A percentile compares a stretch with the other conserved stretches of the same genome.
These are phyloP conservation scores for Riptortus pedestris DNA, from an alignment of 1,140 invertebrate species.

Conservation along the genomic window DNA sequence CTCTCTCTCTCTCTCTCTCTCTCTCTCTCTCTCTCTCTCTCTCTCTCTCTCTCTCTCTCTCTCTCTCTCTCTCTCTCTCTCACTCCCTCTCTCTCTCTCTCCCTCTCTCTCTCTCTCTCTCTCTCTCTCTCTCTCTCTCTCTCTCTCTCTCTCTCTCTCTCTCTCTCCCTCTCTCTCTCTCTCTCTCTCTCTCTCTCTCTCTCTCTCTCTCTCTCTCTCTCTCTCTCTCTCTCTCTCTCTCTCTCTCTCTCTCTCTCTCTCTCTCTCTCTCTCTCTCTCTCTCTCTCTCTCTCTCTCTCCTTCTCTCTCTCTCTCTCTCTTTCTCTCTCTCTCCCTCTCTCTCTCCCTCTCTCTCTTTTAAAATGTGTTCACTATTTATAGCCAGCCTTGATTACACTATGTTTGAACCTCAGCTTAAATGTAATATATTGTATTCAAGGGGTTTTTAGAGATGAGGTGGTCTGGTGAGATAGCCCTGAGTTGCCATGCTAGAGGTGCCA, in stretches of 20 bases:
- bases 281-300: slow-evolving; percentile 13
- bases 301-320: neutral
- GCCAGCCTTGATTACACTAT: no score
- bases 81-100: neutral
- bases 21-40: neutral
- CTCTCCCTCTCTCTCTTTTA: no score
- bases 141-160: neutral
- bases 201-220: neutral
- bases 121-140: slow-evolving; percentile 12
- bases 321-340: neutral
- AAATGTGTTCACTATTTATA: no score
- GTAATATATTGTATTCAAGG: no score
- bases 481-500: no score
- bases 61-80: neutral
- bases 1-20: slow-evolving; percentile 3
- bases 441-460: no score
- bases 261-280: slow-evolving; percentile 15
- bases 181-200: neutral
- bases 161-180: neutral
- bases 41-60: neutral
- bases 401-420: no score
- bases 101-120: neutral
- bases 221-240: neutral
- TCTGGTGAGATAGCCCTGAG: no score
- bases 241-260: slow-evolving; percentile 3